Conservation (phyloP, 1,140 invertebrate genomes). For the Achatina immaculata region DNA sequence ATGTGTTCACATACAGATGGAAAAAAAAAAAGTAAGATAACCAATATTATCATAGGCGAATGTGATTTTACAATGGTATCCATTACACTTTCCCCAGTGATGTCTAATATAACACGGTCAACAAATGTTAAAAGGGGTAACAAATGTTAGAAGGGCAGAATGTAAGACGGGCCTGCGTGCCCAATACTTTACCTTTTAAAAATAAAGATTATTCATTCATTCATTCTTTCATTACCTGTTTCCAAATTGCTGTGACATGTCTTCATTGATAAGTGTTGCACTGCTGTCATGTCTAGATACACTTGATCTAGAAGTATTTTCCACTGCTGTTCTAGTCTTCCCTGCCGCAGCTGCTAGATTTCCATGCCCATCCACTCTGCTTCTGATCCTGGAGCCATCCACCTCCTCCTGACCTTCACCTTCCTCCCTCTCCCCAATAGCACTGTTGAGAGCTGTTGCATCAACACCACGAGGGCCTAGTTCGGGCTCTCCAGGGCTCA, state of each 20-base stretch:
- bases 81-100: no score
- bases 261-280: slow-evolving; percentile 5
- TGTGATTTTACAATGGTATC: no score
- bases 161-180: no score
- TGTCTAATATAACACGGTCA: no score
- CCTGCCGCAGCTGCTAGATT: not conserved
- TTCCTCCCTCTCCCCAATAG: slow-evolving; percentile 32
- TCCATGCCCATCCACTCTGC: not conserved
- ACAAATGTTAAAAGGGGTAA: no score
- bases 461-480: slow-evolving; percentile 4
- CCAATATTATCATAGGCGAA: no score
- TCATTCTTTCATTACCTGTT: slow-evolving; percentile 32
- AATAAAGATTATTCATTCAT: not conserved
- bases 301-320: not conserved
- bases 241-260: not conserved
- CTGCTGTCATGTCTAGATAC: not conserved
- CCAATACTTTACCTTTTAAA: no score
- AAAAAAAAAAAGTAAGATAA: no score
- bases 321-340: not conserved
- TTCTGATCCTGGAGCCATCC: not conserved
- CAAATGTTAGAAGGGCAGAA: no score
- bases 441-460: not conserved
- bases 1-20: no score
- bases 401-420: slow-evolving; percentile 37
- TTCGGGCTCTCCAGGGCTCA: slow-evolving; percentile 4